Evolutionary conservation across 1,140 invertebrate species (phyloP), one percentile per base, ranked within the genome.

Genomic region (Hylaeus volcanicus): DNA sequence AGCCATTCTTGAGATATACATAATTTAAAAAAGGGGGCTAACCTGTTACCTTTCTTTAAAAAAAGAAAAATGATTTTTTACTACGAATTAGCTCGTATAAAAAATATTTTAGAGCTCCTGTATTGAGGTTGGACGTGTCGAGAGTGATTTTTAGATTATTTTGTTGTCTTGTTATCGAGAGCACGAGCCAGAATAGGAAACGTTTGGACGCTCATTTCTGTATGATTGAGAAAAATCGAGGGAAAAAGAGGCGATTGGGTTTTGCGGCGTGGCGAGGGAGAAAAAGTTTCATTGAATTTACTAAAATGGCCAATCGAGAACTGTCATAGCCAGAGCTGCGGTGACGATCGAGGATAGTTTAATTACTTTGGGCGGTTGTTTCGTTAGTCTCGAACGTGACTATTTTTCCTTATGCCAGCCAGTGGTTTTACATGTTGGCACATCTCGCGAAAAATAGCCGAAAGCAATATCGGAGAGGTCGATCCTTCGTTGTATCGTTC

Each of bases 301-400:
- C 12, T 41, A 55, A 64, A 79, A 73, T 79, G 51, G 3, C 60
- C 76, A 73, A 73, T 79, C 76, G 70, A n/a, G 14, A 45, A n/a
- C 76, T 64, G 69, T 65, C 76, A 79, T 26, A 39, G 39, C 12
- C 76, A 64, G 60, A 5, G 1, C 60, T 6, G 4, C 15, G 14
- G 0, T 8, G 14, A 5, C 15, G 48, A 39, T 56, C 39, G 39
- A 48, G 15, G 58, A 43, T 55, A 72, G 60, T 64, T 64, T 55
- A 73, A 79, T 79, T 79, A 79, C 60, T 72, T 37, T 12, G 63
- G 41, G 8, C 43, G 3, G 14, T 53, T 72, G 68, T 63, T 72
- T 72, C 68, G 58, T 64, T 56, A 26, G 4, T 3, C n/a, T 15
- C 64, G 37, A 39, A 76, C 63, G 39, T 63, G 69, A 61, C 58